phyloP scores from a whole-genome alignment of 2,113 vertebrate species.

The Rallus limicola region DNA sequence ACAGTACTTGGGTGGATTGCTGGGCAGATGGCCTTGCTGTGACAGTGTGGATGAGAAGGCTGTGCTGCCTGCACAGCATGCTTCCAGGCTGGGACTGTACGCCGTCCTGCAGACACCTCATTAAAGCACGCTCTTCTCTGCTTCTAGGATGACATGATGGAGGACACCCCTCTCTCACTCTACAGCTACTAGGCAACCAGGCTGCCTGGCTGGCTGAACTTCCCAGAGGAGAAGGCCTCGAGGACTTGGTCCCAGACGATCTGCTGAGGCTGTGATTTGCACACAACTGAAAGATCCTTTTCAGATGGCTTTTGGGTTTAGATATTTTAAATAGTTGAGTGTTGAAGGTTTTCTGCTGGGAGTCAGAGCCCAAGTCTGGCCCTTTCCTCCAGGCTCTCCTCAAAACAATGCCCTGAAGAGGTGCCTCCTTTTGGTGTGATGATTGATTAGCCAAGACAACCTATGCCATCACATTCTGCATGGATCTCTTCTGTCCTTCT shows the following conservation, averaged over 20 bases:
- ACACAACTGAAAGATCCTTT: conserved; percentile 59
- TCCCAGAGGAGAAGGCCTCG: conserved; percentile 39
- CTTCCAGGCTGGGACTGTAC: neutral
- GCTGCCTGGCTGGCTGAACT: neutral
- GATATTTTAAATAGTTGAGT: conserved; percentile 23
- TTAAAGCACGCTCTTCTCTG: conserved; percentile 47
- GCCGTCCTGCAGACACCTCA: neutral
- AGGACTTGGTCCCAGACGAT: conserved; percentile 40
- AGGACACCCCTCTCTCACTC: conserved; percentile 90
- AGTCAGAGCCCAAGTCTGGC: conserved; percentile 23
- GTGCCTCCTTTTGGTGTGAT: neutral
- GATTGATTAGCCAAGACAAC: neutral
- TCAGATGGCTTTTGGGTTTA: conserved; percentile 49
- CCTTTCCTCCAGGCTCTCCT: conserved; percentile 26
- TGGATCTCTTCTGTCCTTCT: neutral
- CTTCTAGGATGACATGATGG: conserved; percentile 91
- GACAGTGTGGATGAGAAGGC: neutral
- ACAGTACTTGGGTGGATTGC: neutral
- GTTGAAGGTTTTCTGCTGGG: conserved; percentile 26
- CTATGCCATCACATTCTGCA: neutral
- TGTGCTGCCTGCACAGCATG: neutral
- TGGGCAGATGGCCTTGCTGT: neutral
- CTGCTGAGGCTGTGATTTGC: conserved; percentile 62
- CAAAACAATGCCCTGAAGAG: neutral
- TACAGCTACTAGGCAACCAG: conserved; percentile 86